Evolutionary conservation across 2,888 invertebrate species (phyloP).

Genomic region (Parnassius smintheus): DNA sequence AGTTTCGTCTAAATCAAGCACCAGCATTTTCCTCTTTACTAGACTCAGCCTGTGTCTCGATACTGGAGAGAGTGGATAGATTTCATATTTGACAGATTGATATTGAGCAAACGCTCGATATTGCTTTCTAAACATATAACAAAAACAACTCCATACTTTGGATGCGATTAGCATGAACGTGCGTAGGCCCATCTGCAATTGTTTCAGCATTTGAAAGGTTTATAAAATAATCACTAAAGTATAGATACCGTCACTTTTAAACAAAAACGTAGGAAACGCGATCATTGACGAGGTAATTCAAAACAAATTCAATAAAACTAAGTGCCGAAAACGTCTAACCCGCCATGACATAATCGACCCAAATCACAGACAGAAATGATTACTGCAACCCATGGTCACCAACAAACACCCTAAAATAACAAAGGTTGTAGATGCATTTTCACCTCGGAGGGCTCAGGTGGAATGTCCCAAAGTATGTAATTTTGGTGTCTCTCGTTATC

Average conservation of each 20-base stretch:
- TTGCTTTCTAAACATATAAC: constrained; percentile 98
- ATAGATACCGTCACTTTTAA: constrained; percentile 67
- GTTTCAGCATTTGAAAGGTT: constrained; percentile 93
- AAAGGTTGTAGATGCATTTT: no score
- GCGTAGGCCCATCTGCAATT: constrained; percentile 98
- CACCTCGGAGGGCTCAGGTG: no score
- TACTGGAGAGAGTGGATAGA: constrained; percentile 96
- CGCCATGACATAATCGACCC: constrained; percentile 83
- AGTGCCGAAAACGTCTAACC: constrained; percentile 80
- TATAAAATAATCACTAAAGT: constrained; percentile 69
- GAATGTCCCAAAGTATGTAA: no score
- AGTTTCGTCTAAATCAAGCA: no score
- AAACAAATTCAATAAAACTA: constrained; percentile 72
- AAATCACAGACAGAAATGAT: constrained; percentile 50
- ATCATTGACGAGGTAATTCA: constrained; percentile 79
- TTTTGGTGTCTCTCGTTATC: no score
- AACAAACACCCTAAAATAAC: no score
- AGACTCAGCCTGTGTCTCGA: constrained; percentile 96
- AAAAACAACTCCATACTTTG: constrained; percentile 99
- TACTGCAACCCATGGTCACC: no score
- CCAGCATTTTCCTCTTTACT: no score
- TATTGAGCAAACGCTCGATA: constrained; percentile 97
- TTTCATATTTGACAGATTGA: constrained; percentile 98
- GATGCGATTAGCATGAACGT: constrained; percentile 97
- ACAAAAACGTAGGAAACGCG: constrained; percentile 64